Base-by-base conservation (phyloP, 2,113 vertebrate genomes). In the Phaethornis superciliosus region DNA sequence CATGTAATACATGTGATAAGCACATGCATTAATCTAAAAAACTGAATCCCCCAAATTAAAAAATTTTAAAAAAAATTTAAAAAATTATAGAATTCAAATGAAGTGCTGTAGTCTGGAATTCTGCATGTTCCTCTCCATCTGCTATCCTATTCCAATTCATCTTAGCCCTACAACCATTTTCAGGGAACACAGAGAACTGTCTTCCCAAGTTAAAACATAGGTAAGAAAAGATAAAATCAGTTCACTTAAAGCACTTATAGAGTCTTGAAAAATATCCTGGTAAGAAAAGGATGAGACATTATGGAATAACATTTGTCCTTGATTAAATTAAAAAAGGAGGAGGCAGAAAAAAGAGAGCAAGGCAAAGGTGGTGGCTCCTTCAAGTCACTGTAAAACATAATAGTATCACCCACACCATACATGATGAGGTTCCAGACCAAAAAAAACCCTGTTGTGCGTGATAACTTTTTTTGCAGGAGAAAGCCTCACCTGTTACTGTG, bases 401-500 rank as follows among this genome's bases (percentile, higher is more conserved):
- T 12, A 54, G 2, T 60, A 40, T 60, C 75, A 75, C 10, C 40
- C 47, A 87, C 78, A 88, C 42, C 44, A 59, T 54, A 78, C 11
- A 12, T 28, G 27, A 77, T 7, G 7, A 52, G 21, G 12, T 64
- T 96, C 63, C 55, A 72, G 74, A 55, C 32, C 19, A 47, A 54
- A 23, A 51, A 87, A 47, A 75, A 55, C 2, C 24, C n/a, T 72
- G 56, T 56, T 91, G 60, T 80, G 47, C 24, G 33, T 72, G 51
- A 84, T 86, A 89, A 91, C 69, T 71, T 96, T 52, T 52, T 70
- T 85, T 71, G 65, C 58, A 74, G 40, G 60, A 96, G 76, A 93
- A 96, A 91, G 30, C 84, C 56, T 86, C 89, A 93, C 68, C 60
- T 90, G 69, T 93, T 97, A 81, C 80, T 90, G 74, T 95, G 89